Evolutionary conservation across 2,888 invertebrate species (phyloP).

Genomic region (Aphidius colemani): DNA sequence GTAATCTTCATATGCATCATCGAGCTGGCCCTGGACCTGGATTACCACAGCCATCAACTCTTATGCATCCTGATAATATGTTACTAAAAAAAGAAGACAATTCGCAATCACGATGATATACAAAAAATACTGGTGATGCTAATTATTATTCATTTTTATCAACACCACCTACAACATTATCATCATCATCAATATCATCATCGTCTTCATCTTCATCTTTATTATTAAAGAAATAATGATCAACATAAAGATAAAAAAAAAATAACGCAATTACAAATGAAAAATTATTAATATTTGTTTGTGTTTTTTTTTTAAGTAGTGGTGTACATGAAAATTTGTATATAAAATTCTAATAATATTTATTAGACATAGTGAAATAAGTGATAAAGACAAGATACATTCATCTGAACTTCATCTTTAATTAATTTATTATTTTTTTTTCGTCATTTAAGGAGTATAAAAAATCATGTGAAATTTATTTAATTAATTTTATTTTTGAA

Average conservation of each 20-base stretch:
- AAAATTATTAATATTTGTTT: slow-evolving; percentile 25
- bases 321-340: slow-evolving; percentile 18
- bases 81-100: slow-evolving; percentile 66
- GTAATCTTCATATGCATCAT: slow-evolving; percentile 63
- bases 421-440: too few species aligned
- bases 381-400: background rate
- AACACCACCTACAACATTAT: background rate
- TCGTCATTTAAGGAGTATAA: background rate
- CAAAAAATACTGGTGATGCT: slow-evolving; percentile 5
- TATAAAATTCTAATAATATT: slow-evolving; percentile 28
- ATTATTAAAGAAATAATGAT: too few species aligned
- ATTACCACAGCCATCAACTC: slow-evolving; percentile 25
- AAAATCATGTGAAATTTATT: slow-evolving; percentile 33
- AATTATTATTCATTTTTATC: too few species aligned
- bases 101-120: slow-evolving; percentile 64
- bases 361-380: background rate
- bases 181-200: background rate
- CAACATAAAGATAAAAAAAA: too few species aligned
- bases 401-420: too few species aligned
- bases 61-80: slow-evolving; percentile 55
- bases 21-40: slow-evolving; percentile 62
- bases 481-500: slow-evolving; percentile 26
- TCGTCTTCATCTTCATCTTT: too few species aligned
- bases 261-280: slow-evolving; percentile 9
- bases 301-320: slow-evolving; percentile 32